These are phyloP conservation scores for Apaloderma vittatum DNA, from an alignment of 2,113 vertebrate species.

Conservation along the genomic window DNA sequence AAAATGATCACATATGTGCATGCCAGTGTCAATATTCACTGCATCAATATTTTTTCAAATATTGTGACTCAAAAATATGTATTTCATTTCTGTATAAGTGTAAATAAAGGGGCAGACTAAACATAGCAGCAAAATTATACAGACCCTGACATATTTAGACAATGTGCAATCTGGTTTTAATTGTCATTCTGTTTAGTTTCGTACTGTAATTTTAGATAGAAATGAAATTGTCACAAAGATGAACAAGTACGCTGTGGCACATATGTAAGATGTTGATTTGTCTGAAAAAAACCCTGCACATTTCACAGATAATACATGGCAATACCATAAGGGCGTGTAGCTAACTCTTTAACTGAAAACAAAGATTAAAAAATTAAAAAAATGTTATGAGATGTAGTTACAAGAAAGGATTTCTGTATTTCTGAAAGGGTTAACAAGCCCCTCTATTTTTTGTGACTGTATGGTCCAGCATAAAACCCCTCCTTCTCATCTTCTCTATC, in stretches of 20 bases:
- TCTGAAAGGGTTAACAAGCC: not conserved
- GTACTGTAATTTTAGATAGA: not conserved
- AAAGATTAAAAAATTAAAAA: not conserved
- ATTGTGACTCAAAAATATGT: not conserved
- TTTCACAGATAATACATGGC: not conserved
- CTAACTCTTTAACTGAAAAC: not conserved
- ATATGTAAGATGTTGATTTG: not conserved
- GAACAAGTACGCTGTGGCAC: not conserved
- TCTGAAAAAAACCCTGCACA: not conserved
- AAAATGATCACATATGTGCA: not conserved
- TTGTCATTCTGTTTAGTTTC: not conserved
- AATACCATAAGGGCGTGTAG: not conserved
- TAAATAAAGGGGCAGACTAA: not conserved
- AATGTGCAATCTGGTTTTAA: not conserved
- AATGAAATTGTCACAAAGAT: not conserved
- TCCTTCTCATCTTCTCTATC: not conserved
- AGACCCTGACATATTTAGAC: not conserved
- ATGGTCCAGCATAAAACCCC: rapidly evolving
- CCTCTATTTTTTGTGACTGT: not conserved
- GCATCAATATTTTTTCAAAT: not conserved
- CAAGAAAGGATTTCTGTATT: not conserved
- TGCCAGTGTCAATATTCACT: not conserved
- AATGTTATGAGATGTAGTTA: not conserved
- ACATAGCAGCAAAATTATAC: not conserved
- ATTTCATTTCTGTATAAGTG: not conserved